Evolutionary conservation across 2,113 vertebrate genomes (phyloP).

Genomic region (Brachypodius melanocephalos): DNA sequence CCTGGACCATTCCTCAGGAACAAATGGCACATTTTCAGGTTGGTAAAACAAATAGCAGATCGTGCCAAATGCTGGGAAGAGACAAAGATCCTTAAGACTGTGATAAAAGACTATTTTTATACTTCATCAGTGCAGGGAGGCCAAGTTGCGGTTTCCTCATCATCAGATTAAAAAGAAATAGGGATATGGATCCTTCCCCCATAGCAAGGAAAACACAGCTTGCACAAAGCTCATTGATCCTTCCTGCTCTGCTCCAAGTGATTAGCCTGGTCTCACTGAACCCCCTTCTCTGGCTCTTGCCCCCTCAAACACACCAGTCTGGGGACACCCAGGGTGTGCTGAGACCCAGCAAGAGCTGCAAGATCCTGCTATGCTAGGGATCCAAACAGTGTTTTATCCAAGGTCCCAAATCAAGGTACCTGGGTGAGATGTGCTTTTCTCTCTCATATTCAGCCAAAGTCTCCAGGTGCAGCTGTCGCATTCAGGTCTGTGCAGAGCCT

Average conservation of each 20-base stretch:
- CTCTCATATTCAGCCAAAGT: accelerated
- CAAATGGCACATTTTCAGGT: neutral
- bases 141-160: neutral
- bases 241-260: neutral
- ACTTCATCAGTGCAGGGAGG: neutral
- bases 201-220: neutral
- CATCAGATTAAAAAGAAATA: neutral
- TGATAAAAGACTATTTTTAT: neutral
- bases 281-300: accelerated
- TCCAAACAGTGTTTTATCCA: accelerated
- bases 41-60: neutral
- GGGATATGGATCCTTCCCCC: neutral
- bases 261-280: accelerated
- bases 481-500: neutral
- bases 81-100: neutral
- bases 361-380: accelerated
- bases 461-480: neutral
- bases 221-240: neutral
- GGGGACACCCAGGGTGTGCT: neutral
- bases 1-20: neutral
- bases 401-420: neutral
- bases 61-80: neutral
- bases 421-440: neutral
- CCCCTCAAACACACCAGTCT: neutral
- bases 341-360: neutral